Evolutionary conservation across 2,113 vertebrate species (phyloP), one percentile per base, ranked within the genome.

Genomic region (Camelus bactrianus): DNA sequence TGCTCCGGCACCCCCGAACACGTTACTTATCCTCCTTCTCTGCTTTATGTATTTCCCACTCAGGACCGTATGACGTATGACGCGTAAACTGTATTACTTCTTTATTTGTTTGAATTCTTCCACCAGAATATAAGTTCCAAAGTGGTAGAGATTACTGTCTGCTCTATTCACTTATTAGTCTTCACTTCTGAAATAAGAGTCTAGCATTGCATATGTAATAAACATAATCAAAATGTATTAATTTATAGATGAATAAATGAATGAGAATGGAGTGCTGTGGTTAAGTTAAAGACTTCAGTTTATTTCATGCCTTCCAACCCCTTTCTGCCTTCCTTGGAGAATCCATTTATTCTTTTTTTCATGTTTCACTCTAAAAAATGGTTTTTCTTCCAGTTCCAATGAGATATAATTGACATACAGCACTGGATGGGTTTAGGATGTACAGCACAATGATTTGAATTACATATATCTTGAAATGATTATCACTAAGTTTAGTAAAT

Each of bases 1-100:
- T 42, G 1, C 0, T 30, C 32, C 2, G 6, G n/a, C 3, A 3
- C 26, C 0, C 8, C 9, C 5, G 2, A 10, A 64, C 14, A 75
- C 2, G 22, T 11, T 24, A 26, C 16, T 35, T 64, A 32, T 26
- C 20, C 20, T 70, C 24, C 4, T 73, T 13, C 12, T 80, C 8
- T 69, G 42, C 6, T 54, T 87, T 80, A 52, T n/a, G 28, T 20
- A 62, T 80, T 52, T 1, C 5, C 9, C 28, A 26, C 5, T 38
- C 4, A 79, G 20, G 1, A n/a, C 13, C 14, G 24, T 69, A 32
- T 64, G 11, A 30, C 26, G 48, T 48, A 28, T 17, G 87, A 69
- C 32, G 2, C 7, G 9, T 42, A 35, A 48, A 35, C 24, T 48
- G 0, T 24, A 69, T 75, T 19, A 17, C 4, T 10, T 77, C 8